Conservation (phyloP, 2,888 invertebrate genomes). For the Dasysyrphus tricinctus region DNA sequence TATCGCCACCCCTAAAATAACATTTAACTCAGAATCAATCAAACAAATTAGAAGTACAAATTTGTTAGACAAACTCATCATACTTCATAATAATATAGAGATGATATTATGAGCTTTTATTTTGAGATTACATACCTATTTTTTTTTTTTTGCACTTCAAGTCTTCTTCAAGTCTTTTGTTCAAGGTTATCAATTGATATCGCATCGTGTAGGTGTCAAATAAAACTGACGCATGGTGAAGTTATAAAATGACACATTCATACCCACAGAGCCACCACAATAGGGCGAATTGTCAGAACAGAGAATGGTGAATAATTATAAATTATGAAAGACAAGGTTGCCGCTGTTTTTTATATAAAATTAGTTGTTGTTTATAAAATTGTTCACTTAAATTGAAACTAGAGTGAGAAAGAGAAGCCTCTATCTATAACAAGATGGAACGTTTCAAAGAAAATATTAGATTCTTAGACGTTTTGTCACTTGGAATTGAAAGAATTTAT, state of each 20-base stretch:
- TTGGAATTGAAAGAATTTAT: too few relatives aligned
- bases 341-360: too few relatives aligned
- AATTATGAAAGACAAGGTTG: neutral
- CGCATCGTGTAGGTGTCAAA: slow-evolving; percentile 54
- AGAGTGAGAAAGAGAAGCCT: too few relatives aligned
- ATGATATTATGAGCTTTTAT: neutral
- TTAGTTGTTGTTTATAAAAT: too few relatives aligned
- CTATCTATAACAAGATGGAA: too few relatives aligned
- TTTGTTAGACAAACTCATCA: slow-evolving; percentile 12
- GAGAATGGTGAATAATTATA: slow-evolving; percentile 25
- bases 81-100: slow-evolving; percentile 15
- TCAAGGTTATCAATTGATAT: slow-evolving; percentile 64
- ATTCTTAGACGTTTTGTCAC: too few relatives aligned
- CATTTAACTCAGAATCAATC: too few relatives aligned
- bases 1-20: too few relatives aligned
- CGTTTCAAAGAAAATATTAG: too few relatives aligned
- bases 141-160: slow-evolving; percentile 9
- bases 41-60: neutral
- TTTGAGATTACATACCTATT: neutral
- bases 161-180: slow-evolving; percentile 23
- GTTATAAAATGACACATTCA: slow-evolving; percentile 45
- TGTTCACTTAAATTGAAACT: too few relatives aligned
- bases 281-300: slow-evolving; percentile 15
- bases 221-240: slow-evolving; percentile 37
- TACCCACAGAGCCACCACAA: slow-evolving; percentile 18